Percentiles rank a stretch among this genome's conserved stretches.
Conservation (phyloP, 1,140 invertebrate genomes). For the Halictus rubicundus region DNA sequence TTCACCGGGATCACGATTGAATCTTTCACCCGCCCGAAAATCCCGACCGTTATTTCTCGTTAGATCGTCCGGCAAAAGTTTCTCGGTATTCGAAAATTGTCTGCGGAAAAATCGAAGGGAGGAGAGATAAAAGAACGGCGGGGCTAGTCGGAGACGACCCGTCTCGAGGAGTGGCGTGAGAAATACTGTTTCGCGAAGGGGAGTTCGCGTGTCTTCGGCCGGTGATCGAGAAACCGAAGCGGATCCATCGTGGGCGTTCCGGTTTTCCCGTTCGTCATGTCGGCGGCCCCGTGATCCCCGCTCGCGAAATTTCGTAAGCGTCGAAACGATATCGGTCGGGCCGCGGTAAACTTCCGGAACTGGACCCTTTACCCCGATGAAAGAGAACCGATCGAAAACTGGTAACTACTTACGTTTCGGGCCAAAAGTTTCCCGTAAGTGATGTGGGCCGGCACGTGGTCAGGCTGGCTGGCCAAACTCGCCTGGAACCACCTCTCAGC, state of each 20-base stretch:
- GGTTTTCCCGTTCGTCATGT: neutral
- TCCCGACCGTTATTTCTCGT: neutral
- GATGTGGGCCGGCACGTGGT: conserved; percentile 93
- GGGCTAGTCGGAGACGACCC: neutral
- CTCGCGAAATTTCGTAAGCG: conserved; percentile 19
- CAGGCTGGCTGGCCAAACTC: conserved; percentile 89
- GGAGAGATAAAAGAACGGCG: neutral
- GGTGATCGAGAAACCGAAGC: no score
- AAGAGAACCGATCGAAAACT: conserved; percentile 56
- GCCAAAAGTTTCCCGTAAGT: conserved; percentile 95
- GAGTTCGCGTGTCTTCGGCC: neutral
- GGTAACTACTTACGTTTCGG: conserved; percentile 88
- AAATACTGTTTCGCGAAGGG: neutral
- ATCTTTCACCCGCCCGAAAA: neutral
- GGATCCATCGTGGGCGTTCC: neutral
- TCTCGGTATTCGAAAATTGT: neutral
- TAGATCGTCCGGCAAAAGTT: neutral
- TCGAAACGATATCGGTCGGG: conserved; percentile 16
- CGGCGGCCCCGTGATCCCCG: neutral
- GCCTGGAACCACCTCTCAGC: conserved; percentile 92
- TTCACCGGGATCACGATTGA: neutral
- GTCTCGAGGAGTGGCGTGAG: neutral
- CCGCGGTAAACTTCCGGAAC: conserved; percentile 34
- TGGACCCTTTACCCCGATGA: conserved; percentile 33
- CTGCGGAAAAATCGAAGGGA: no score